A percentile compares a stretch with the other conserved stretches of the same genome.
Conservation (phyloP, 2,888 invertebrate genomes). For the Drepana falcataria region DNA sequence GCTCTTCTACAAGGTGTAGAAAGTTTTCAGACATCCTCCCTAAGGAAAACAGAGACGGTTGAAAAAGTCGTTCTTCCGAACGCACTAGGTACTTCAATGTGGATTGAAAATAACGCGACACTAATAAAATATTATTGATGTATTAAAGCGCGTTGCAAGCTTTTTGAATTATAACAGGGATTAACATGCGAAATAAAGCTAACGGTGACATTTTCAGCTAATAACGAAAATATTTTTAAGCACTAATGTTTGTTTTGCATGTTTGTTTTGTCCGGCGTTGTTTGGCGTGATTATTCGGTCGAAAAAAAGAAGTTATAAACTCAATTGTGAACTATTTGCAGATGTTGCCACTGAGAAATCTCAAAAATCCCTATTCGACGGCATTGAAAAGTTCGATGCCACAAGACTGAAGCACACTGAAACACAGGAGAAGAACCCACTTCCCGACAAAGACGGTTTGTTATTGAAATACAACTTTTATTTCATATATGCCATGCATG, state of each 20-base stretch:
- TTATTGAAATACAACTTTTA: conserved; percentile 1
- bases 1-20: conserved; percentile 88
- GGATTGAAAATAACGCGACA: conserved; percentile 29
- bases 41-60: conserved; percentile 87
- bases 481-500: conserved; percentile 13
- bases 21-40: conserved; percentile 85
- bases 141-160: conserved; percentile 11
- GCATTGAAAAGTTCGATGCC: conserved; percentile 91
- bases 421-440: conserved; percentile 94
- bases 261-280: conserved; percentile 20
- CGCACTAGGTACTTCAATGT: conserved; percentile 84
- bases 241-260: conserved; percentile 43
- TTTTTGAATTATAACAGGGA: conserved; percentile 25
- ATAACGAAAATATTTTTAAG: conserved; percentile 9
- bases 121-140: conserved; percentile 15
- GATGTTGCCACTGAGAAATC: conserved; percentile 93
- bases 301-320: conserved; percentile 2
- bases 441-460: conserved; percentile 95
- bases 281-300: conserved; percentile 6
- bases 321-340: conserved; percentile 55
- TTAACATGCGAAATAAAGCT: conserved; percentile 6
- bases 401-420: conserved; percentile 92
- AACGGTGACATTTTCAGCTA: conserved; percentile 1
- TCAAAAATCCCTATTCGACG: conserved; percentile 89
- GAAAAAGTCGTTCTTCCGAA: conserved; percentile 92